Percentiles rank a stretch among this genome's conserved stretches.
These are phyloP conservation scores for Incurvaria masculella DNA, from an alignment of 2,888 invertebrate species.

Conservation along the genomic window DNA sequence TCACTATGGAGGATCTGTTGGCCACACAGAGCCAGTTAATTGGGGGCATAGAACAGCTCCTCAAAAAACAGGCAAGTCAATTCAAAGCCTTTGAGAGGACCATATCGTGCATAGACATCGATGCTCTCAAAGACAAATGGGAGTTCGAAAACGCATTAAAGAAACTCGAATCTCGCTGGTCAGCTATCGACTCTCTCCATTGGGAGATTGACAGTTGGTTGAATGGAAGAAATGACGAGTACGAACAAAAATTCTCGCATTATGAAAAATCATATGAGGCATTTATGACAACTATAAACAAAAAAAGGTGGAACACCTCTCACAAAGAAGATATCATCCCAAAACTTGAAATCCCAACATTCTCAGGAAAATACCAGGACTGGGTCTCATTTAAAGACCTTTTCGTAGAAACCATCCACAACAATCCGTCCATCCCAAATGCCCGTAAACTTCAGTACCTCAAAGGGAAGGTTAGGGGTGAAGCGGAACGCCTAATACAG, in stretches of 20 bases:
- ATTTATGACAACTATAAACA: background rate
- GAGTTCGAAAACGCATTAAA: too few relatives aligned
- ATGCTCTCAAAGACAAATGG: too few relatives aligned
- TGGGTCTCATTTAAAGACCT: background rate
- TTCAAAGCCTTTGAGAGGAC: too few relatives aligned
- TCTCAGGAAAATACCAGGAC: background rate
- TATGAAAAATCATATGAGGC: background rate
- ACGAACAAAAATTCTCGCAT: background rate
- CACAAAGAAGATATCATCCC: background rate
- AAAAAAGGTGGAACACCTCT: background rate
- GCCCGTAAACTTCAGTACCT: constrained; percentile 1
- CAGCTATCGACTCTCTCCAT: too few relatives aligned
- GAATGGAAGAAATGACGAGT: background rate
- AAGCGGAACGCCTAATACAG: constrained; percentile 1
- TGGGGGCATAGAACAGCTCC: too few relatives aligned
- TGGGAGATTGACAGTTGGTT: too few relatives aligned
- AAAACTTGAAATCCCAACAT: background rate
- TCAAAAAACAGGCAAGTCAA: too few relatives aligned
- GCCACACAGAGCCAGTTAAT: too few relatives aligned
- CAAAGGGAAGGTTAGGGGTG: background rate
- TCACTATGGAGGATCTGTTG: too few relatives aligned
- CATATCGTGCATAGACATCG: too few relatives aligned
- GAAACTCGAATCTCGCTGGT: too few relatives aligned
- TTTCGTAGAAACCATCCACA: constrained; percentile 2
- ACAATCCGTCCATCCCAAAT: background rate